Conservation (phyloP, 1,140 invertebrate species). For the Tetragonula clypearis region DNA sequence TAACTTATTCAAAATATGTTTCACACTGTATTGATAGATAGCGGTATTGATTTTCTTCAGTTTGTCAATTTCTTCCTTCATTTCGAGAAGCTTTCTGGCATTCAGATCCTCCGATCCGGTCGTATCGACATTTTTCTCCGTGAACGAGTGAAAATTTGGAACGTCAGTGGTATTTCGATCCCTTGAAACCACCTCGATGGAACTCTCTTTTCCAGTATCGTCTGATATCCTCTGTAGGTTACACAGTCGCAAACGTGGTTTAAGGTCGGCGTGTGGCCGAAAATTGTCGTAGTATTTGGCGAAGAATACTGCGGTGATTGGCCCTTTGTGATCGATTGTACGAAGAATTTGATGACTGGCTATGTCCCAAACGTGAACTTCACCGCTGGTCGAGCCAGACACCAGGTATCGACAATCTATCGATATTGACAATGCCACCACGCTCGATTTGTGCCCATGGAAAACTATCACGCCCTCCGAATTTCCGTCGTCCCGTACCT, state of each 20-base stretch:
- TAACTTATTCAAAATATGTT: conserved; percentile 70
- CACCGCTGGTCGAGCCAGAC: conserved; percentile 88
- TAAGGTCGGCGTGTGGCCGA: conserved; percentile 73
- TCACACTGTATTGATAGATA: conserved; percentile 81
- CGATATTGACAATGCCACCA: conserved; percentile 88
- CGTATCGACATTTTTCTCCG: neutral
- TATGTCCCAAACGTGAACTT: conserved; percentile 91
- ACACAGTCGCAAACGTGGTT: conserved; percentile 74
- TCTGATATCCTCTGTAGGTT: conserved; percentile 74
- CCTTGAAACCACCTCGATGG: conserved; percentile 70
- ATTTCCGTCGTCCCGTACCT: conserved; percentile 77
- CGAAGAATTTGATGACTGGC: conserved; percentile 87
- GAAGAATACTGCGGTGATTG: conserved; percentile 87
- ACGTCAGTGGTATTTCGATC: conserved; percentile 66
- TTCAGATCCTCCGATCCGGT: neutral
- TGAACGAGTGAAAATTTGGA: conserved; percentile 67
- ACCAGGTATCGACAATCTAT: conserved; percentile 86
- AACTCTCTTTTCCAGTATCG: conserved; percentile 62
- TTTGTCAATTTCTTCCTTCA: conserved; percentile 75
- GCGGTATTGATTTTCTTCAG: conserved; percentile 81
- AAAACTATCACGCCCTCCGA: conserved; percentile 77
- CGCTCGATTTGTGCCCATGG: conserved; percentile 85
- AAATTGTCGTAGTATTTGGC: conserved; percentile 80
- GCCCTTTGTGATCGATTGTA: conserved; percentile 87
- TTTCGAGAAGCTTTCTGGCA: conserved; percentile 25